Evolutionary conservation across 2,113 vertebrate species (phyloP), one percentile per base, ranked within the genome.

Genomic region (Daubentonia madagascariensis): DNA sequence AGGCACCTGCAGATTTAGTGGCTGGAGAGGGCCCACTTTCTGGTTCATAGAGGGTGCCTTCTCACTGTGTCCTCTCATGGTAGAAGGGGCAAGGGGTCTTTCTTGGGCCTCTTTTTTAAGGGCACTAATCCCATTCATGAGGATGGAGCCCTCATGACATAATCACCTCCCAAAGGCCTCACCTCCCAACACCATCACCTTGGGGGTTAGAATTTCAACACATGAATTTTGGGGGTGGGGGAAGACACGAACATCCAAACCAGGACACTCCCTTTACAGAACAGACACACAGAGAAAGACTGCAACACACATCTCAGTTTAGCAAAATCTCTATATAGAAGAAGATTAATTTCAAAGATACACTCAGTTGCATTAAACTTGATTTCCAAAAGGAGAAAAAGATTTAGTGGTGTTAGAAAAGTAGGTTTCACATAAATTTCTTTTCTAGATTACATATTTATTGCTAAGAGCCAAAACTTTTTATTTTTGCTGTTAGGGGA

Each of bases 371-470:
- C 78, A 59, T 18, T 61, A 37, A 70, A 50, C 13, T 65, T 94
- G n/a, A 80, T 89, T 96, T 92, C 57, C 57, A 22, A 80, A 80
- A 61, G 23, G 25, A 70, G 83, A 30, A 89, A 95, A 93, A 54
- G 20, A 25, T 23, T 32, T 68, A 35, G 63, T 65, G 48, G 43
- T 45, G 22, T 63, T 40, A n/a, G 84, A 70, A 91, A 86, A 28
- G 14, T 50, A 5, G 32, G 10, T 5, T 57, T 89, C 72, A 43
- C 3, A 63, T 40, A 20, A 57, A 92, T 23, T 72, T 81, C 30
- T 83, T 57, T 90, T 40, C 25, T 28, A 72, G 57, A 57, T 68
- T 48, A 48, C 0, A 0, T 32, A 85, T 40, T 75, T 91, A 54
- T 85, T 16, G 35, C 72, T 81, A 61, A 85, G 16, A 57, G 20